phyloP scores from a whole-genome alignment of 2,113 vertebrate species.

The Colinus virginianus region DNA sequence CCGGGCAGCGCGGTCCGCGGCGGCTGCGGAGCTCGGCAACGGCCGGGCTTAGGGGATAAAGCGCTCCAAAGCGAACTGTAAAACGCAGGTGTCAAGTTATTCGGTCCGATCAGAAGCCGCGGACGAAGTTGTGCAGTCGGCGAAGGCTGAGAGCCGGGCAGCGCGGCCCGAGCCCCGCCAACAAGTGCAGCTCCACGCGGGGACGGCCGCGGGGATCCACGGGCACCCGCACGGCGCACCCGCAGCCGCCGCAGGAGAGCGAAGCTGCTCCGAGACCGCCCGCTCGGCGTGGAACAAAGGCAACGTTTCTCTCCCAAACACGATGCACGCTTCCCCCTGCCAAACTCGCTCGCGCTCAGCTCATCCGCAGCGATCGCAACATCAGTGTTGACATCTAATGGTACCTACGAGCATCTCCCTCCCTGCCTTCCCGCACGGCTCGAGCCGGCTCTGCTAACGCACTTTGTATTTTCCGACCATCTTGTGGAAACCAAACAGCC shows the following conservation, averaged over 20 bases:
- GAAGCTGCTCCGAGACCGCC: conserved; percentile 30
- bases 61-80: conserved; percentile 55
- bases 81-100: conserved; percentile 65
- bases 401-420: conserved; percentile 65
- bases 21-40: conserved; percentile 59
- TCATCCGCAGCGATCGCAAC: conserved; percentile 41
- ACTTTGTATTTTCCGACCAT: conserved; percentile 69
- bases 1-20: neutral
- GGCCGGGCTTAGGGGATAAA: conserved; percentile 63
- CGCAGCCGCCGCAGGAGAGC: neutral
- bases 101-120: conserved; percentile 65
- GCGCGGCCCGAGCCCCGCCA: neutral
- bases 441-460: conserved; percentile 59
- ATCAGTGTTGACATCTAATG: conserved; percentile 55
- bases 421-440: conserved; percentile 17
- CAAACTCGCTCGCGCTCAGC: neutral
- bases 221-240: no score
- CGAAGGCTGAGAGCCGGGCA: neutral
- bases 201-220: neutral
- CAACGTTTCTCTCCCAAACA: conserved; percentile 5
- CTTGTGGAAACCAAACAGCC: conserved; percentile 73
- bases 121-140: conserved; percentile 51
- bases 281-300: conserved; percentile 39
- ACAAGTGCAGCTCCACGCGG: conserved; percentile 16
- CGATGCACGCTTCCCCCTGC: neutral